Base-by-base conservation (phyloP, 2,797 vertebrate genomes). In the Buceros bicornis region DNA sequence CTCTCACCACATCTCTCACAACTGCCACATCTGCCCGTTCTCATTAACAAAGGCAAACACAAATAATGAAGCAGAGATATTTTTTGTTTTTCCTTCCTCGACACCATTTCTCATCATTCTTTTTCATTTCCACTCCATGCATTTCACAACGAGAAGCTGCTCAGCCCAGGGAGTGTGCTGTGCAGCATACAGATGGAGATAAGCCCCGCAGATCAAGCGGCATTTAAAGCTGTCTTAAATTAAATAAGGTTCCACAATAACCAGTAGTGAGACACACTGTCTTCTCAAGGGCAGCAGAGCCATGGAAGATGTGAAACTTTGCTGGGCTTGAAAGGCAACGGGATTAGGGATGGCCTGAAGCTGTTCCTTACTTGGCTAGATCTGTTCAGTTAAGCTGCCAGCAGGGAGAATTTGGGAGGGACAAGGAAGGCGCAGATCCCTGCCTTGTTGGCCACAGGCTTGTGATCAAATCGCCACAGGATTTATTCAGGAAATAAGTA, bases 231-330 rank as follows among this genome's bases (percentile, higher is more conserved):
- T 74, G 71, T 82, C 82, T 91, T 58, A 66, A 90, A 93, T 97
- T 95, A 95, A 96, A 95, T 83, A 84, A 95, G 70, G 48, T 48
- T 86, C 58, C 57, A 77, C 31, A 42, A 96, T 74, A 69, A 67
- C 54, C 58, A 83, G 56, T 93, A 97, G 97, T 94, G 94, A 98
- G 91, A 77, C 53, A 42, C 58, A 88, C 74, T 81, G 87, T 88
- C 94, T 94, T 83, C 56, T 82, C 67, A 72, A 94, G 74, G 85
- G 48, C 82, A 91, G 87, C 60, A 58, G 67, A 57, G 74, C 86
- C 6, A 5, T 33, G 58, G 79, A 77, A 87, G 78, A 87, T 3
- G 11, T 58, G 84, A 78, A 81, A 51, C 25, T 33, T 51, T 18
- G 45, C 70, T 57, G 78, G 81, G 66, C 67, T 89, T 35, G 70